A percentile compares a stretch with the other conserved stretches of the same genome.
Conservation (phyloP, 2,113 vertebrate species). For the Mugil cephalus region DNA sequence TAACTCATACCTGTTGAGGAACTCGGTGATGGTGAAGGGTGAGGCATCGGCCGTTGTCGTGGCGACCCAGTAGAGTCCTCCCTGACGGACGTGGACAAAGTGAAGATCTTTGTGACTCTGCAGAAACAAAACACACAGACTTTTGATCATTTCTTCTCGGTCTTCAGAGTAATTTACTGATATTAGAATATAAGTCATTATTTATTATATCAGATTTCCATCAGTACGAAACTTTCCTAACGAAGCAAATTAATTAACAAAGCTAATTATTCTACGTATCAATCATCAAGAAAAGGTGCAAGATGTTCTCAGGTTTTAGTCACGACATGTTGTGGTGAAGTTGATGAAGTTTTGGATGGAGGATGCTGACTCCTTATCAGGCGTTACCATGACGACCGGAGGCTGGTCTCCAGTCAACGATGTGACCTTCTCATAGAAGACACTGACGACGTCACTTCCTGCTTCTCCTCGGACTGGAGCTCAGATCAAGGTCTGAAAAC, state of each 20-base stretch:
- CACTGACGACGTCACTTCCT: constrained; percentile 76
- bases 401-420: constrained; percentile 88
- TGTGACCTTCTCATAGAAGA: constrained; percentile 89
- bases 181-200: too few species aligned
- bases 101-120: constrained; percentile 84
- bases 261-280: too few species aligned
- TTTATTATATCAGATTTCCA: too few species aligned
- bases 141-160: too few species aligned
- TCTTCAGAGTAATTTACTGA: too few species aligned
- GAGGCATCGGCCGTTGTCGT: constrained; percentile 82
- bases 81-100: constrained; percentile 89
- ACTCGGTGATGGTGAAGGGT: constrained; percentile 89
- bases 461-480: constrained; percentile 86
- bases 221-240: too few species aligned
- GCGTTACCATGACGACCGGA: constrained; percentile 89
- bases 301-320: too few species aligned
- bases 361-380: too few species aligned
- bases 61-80: constrained; percentile 89
- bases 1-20: constrained; percentile 90
- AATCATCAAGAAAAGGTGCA: too few species aligned
- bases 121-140: background rate
- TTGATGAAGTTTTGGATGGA: too few species aligned
- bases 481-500: constrained; percentile 14
- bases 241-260: too few species aligned
- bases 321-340: too few species aligned